Percentiles rank a stretch among this genome's conserved stretches.
These are phyloP conservation scores for Holcopasites calliopsidis DNA, from an alignment of 1,140 invertebrate species.

Conservation along the genomic window DNA sequence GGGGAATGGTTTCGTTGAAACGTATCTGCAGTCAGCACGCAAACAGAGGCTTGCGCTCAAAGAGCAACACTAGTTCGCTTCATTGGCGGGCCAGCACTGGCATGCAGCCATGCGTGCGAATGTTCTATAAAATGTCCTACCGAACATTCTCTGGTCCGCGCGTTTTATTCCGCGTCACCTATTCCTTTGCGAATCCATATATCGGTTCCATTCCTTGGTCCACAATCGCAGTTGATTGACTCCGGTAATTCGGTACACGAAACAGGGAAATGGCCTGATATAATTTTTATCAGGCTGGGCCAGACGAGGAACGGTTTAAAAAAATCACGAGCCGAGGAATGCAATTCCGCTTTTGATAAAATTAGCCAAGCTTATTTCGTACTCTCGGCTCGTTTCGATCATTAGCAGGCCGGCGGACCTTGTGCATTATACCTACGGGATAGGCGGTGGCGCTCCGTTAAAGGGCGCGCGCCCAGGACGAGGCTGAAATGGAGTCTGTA, in stretches of 20 bases:
- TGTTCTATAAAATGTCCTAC: not conserved
- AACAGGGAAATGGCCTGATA: not conserved
- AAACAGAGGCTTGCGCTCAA: slow-evolving; percentile 35
- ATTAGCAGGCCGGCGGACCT: slow-evolving; percentile 43
- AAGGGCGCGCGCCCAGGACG: slow-evolving; percentile 43
- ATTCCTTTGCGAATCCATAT: not conserved
- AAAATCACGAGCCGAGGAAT: too few relatives aligned
- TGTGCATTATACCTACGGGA: slow-evolving; percentile 46
- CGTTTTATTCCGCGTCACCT: not conserved
- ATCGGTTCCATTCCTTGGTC: not conserved
- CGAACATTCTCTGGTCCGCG: not conserved
- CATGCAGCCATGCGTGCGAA: not conserved
- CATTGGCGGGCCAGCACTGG: not conserved
- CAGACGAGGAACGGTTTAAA: too few relatives aligned
- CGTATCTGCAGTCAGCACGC: slow-evolving; percentile 1
- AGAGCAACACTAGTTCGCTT: slow-evolving; percentile 17
- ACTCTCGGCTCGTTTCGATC: slow-evolving; percentile 35
- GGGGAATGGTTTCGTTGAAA: slow-evolving; percentile 19
- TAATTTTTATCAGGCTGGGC: too few relatives aligned
- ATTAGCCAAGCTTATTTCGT: not conserved
- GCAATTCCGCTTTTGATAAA: too few relatives aligned
- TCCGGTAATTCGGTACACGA: not conserved
- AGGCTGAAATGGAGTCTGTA: slow-evolving; percentile 60
- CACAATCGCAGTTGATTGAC: not conserved
- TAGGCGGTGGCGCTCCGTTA: slow-evolving; percentile 9